A percentile compares a stretch with the other conserved stretches of the same genome.
Evolutionary conservation across 2,113 vertebrate species (phyloP).

Genomic region (Dipodomys ordii): DNA sequence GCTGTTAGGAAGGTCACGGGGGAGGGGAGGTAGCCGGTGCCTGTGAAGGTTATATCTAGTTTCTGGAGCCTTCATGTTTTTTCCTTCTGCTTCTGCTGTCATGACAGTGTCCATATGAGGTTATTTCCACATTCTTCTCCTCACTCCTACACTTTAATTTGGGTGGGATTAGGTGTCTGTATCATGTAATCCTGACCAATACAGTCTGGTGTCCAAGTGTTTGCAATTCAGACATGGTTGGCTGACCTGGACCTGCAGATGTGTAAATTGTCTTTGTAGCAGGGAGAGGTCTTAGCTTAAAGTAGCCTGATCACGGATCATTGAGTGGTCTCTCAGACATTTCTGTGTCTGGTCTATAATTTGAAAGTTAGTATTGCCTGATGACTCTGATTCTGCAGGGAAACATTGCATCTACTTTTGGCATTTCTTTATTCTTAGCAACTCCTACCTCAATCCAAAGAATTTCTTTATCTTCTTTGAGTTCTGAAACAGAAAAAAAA

Average conservation of each 20-base stretch:
- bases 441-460: background rate
- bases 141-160: background rate
- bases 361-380: background rate
- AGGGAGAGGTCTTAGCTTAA: background rate
- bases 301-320: background rate
- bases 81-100: background rate
- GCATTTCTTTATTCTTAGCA: background rate
- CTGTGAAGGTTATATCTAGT: too few relatives aligned
- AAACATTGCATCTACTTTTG: background rate
- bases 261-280: background rate
- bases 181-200: background rate
- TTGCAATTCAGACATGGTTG: background rate
- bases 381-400: background rate
- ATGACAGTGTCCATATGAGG: too few relatives aligned
- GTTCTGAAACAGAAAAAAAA: background rate
- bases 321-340: background rate
- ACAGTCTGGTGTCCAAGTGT: background rate
- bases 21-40: too few relatives aligned
- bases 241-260: background rate
- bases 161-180: background rate
- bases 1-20: too few relatives aligned
- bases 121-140: background rate
- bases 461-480: constrained; percentile 24
- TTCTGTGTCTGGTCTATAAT: background rate
- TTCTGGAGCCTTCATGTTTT: too few relatives aligned